Evolutionary conservation across 1,140 invertebrate species (phyloP), one percentile per base, ranked within the genome.

Genomic region (Ctenoplectra terminalis): DNA sequence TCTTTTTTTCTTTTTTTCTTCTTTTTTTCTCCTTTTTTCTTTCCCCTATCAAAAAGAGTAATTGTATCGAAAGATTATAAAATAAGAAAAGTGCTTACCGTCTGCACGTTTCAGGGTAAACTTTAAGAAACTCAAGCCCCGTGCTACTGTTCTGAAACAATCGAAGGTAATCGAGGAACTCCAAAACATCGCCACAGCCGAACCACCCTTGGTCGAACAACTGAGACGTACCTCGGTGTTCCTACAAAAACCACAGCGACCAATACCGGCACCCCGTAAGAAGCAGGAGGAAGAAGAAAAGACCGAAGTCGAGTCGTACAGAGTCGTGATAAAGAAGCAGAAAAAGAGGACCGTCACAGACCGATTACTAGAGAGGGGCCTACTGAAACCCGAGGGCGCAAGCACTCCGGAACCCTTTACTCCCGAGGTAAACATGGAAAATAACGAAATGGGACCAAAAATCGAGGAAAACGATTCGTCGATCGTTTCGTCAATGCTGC

Each of bases 151-250:
- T 15, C 92, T 96, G 50, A 96, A 95, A 89, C 94, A 95, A 78
- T 96, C 96, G n/a, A 95, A 96, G 89, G 96, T 97, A 0, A 92
- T 96, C 77, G 95, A 96, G 83, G 96, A 95, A 23, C 87, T 96
- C 9, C 96, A 96, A 70, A 83, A 92, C 17, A 90, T 94, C 31
- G 90, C 90, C 1, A 72, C 88, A 29, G 88, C 86, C 9, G 94
- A 95, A 66, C 94, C 94, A 58, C 94, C 94, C 48, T 88, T 92
- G 40, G 92, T 95, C 29, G 94, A 96, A 79, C 95, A 95, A 67
- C 63, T 91, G 26, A 95, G 94, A 61, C 95, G 94, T 75, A 95
- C 94, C 89, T 96, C 96, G n/a, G 96, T 96, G 20, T 97, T 97
- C 87, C 89, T 97, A 52, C 95, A 96, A 87, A 96, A 95, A 82